These are phyloP conservation scores for Galaxea fascicularis DNA, from an alignment of 92 coral and sea anemone genomes.

Conservation along the genomic window DNA sequence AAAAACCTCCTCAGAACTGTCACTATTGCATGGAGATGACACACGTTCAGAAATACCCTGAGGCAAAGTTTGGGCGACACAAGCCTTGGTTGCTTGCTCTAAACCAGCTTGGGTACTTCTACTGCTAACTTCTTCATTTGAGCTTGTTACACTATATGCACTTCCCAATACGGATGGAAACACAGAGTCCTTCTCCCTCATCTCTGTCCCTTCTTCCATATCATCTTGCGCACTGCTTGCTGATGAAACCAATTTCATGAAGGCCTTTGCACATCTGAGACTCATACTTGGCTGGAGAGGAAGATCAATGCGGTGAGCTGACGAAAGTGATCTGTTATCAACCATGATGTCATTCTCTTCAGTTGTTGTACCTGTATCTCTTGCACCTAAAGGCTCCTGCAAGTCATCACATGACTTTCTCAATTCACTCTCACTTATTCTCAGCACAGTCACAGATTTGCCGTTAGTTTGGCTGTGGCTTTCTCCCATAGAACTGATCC, in stretches of 20 bases:
- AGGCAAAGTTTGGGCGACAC: background rate
- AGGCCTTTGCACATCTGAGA: background rate
- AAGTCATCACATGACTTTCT: constrained; percentile 24
- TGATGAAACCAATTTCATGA: background rate
- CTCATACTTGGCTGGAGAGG: background rate
- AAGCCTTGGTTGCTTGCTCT: background rate
- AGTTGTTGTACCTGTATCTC: background rate
- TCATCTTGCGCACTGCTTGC: background rate
- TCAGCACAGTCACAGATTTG: constrained; percentile 37
- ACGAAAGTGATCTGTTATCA: background rate
- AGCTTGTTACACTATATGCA: background rate
- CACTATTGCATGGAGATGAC: constrained; percentile 15
- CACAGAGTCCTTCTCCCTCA: too few species aligned
- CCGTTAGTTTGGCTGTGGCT: background rate
- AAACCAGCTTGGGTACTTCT: background rate
- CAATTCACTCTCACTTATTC: constrained; percentile 37
- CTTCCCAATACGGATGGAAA: too few species aligned
- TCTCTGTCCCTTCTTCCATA: background rate
- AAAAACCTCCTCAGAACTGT: constrained; percentile 36
- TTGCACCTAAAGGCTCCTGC: background rate
- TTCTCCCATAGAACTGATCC: background rate
- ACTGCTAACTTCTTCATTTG: background rate
- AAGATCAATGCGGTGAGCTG: background rate
- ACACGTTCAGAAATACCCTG: background rate
- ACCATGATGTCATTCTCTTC: background rate